A percentile compares a stretch with the other conserved stretches of the same genome.
Evolutionary conservation across 2,888 invertebrate genomes (phyloP).

Genomic region (Drosophila infuscata): DNA sequence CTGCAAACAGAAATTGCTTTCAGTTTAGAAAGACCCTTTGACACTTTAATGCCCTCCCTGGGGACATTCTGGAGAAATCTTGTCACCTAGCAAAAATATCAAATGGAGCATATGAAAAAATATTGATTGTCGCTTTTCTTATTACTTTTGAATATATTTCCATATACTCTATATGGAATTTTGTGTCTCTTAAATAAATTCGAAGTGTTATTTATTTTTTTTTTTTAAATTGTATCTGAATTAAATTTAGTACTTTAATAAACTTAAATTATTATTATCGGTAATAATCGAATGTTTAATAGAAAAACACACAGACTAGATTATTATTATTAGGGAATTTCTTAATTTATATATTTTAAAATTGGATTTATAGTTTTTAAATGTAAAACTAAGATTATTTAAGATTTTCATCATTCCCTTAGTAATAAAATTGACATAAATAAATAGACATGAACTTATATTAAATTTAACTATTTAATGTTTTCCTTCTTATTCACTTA

Average conservation of each 20-base stretch:
- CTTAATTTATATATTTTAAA: background rate
- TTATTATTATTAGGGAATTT: background rate
- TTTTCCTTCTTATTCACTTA: background rate
- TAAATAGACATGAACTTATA: background rate
- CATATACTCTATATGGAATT: no score
- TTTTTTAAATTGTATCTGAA: no score
- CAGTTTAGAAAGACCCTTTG: constrained; percentile 29
- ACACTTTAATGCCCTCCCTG: constrained; percentile 36
- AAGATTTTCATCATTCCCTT: background rate
- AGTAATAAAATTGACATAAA: background rate
- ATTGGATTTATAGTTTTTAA: background rate
- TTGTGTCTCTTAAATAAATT: background rate
- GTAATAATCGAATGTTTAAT: background rate
- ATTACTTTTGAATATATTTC: background rate
- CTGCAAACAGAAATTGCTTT: constrained; percentile 66
- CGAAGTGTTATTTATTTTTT: no score
- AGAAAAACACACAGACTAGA: background rate
- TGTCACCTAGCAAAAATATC: constrained; percentile 1
- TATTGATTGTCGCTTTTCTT: background rate
- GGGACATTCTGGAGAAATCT: background rate
- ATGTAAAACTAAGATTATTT: background rate
- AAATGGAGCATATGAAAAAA: background rate
- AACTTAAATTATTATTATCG: background rate
- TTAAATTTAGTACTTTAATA: background rate
- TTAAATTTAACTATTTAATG: background rate